Evolutionary conservation across 2,113 vertebrate genomes (phyloP), one percentile per base, ranked within the genome.

Genomic region (Brachypteracias leptosomus): DNA sequence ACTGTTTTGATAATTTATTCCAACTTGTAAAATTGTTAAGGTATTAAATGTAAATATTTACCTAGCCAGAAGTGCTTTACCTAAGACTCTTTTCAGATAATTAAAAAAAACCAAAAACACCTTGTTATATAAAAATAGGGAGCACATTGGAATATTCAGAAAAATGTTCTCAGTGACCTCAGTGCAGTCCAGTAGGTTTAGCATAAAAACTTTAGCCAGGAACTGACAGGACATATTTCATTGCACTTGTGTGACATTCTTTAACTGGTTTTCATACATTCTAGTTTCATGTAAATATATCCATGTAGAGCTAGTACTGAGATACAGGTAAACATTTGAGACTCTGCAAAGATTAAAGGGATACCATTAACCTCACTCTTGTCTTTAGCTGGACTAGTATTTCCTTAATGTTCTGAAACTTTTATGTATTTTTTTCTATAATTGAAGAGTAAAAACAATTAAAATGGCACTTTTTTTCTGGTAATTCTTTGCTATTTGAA

Each of bases 31-130:
- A 84, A 81, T 75, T 57, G 67, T 46, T 88, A 89, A 90, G n/a
- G 91, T 97, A 89, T 54, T 80, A 72, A 93, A 93, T 79, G 42
- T 90, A 96, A 94, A 94, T 92, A 91, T 95, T 96, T 96, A 90
- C 95, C 89, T 71, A 88, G 49, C 11, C 71, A 94, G 82, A 93
- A 94, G 83, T 85, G 35, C 24, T 85, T 92, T 96, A 93, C 59
- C 90, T 93, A 82, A 90, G 65, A 70, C 49, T 94, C 26, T 77
- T 44, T 75, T 87, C 57, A 88, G 88, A 71, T 22, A 57, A n/a
- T 11, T 13, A 62, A 16, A 42, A 20, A 28, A 33, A 51, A 6
- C 49, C 33, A 31, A n/a, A n/a, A n/a, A n/a, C 11, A 18, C 26
- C 22, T 52, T 90, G 42, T 87, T 57, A 67, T 59, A 77, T 63